Base-by-base conservation (phyloP, 2,797 vertebrate genomes). In the Lepilemur ruficaudatus region DNA sequence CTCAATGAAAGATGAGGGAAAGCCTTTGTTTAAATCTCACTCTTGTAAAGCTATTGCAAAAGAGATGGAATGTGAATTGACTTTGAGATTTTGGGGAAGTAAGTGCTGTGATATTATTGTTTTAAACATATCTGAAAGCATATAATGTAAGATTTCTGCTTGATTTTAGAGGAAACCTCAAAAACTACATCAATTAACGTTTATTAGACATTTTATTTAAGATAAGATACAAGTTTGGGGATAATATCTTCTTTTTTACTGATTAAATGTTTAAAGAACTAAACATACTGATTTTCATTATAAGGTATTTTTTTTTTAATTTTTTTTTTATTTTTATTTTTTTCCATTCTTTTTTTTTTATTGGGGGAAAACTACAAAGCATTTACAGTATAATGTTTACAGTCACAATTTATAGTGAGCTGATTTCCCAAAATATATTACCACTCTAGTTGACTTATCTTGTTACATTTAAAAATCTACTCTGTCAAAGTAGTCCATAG, bases 1-100 rank as follows among this genome's bases (percentile, higher is more conserved):
- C 73, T 92, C 50, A 93, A 89, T 41, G 78, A 78, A 91, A 95
- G 55, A 78, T 85, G 22, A 79, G 73, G 48, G 35, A 91, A 91
- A 94, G 7, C 1, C n/a, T 93, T 78, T 72, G 48, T 89, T 93
- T 89, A 18, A 30, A 30, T 82, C 61, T 46, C 78, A 41, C 35
- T 18, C 48, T 88, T 82, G 43, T 73, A 65, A 63, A 61, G 13
- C 30, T 69, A 61, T 69, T 94, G 32, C 61, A 76, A 84, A 90
- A 88, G 85, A 69, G 41, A 73, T 22, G 52, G 43, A 69, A 83
- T 82, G 48, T 81, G 57, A 88, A 63, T 30, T 18, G 55, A 69
- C 35, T 70, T 88, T n/a, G 70, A 88, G 70, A 32, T 59, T 91
- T 70, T 67, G 32, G 65, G 67, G 28, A 41, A 35, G 12, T 9